Evolutionary conservation across 30 jellyfish, hydroid and myxozoan species (phyloP).

Genomic region (Cassiopea andromeda): DNA sequence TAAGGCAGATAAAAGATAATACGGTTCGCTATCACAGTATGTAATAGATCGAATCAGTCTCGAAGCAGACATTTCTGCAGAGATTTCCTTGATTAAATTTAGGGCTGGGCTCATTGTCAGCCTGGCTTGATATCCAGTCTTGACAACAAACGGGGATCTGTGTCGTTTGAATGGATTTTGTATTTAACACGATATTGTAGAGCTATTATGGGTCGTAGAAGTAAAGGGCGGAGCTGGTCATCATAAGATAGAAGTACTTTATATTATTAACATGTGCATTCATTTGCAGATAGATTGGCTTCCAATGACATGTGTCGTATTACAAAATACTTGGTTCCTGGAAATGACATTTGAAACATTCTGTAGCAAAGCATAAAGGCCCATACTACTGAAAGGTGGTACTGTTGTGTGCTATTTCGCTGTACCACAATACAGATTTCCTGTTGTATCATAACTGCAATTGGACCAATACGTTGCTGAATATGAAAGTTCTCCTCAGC

Average conservation of each 20-base stretch:
- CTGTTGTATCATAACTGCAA: too few relatives aligned
- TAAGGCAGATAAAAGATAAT: background rate
- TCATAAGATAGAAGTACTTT: background rate
- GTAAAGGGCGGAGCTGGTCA: background rate
- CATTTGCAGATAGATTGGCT: too few relatives aligned
- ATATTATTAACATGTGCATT: too few relatives aligned
- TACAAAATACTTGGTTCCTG: too few relatives aligned
- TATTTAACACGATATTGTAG: background rate
- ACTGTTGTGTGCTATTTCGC: too few relatives aligned
- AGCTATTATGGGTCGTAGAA: background rate
- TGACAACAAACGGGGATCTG: background rate
- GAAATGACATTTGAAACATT: too few relatives aligned
- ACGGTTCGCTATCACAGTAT: background rate
- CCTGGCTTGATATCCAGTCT: background rate
- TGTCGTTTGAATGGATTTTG: background rate
- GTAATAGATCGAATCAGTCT: background rate
- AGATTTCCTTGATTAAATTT: background rate
- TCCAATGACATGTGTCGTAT: too few relatives aligned
- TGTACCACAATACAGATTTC: too few relatives aligned
- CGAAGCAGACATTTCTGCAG: background rate
- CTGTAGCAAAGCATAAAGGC: too few relatives aligned
- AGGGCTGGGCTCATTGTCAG: background rate
- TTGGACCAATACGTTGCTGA: too few relatives aligned
- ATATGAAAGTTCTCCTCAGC: too few relatives aligned
- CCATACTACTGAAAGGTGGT: too few relatives aligned